Conservation (phyloP, 2,797 vertebrate genomes). For the Bradypodion pumilum region DNA sequence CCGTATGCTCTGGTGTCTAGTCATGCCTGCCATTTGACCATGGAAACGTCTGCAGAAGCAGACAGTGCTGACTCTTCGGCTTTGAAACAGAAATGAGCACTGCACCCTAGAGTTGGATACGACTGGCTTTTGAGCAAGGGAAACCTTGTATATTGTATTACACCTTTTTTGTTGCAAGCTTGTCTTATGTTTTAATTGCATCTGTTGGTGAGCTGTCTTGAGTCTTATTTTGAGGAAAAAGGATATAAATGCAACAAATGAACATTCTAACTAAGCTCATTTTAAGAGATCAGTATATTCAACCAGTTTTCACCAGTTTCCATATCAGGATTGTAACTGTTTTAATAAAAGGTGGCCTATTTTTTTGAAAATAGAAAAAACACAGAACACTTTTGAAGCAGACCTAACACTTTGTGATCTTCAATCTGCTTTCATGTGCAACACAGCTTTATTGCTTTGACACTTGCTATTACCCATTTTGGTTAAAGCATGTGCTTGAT, state of each 20-base stretch:
- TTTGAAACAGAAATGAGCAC: too few relatives aligned
- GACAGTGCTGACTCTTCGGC: too few relatives aligned
- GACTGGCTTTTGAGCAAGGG: too few relatives aligned
- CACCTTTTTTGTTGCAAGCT: too few relatives aligned
- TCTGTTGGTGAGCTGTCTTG: background rate
- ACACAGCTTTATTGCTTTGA: background rate
- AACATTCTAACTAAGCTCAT: background rate
- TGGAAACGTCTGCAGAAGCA: too few relatives aligned
- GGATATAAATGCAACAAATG: background rate
- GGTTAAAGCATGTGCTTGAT: constrained; percentile 10
- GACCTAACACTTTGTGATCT: background rate
- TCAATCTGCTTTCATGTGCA: background rate
- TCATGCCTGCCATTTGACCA: too few relatives aligned
- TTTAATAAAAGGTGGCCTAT: background rate
- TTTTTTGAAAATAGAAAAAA: background rate
- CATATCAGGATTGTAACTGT: background rate
- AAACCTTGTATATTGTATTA: too few relatives aligned
- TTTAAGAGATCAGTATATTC: background rate
- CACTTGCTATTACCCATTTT: background rate
- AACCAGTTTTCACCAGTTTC: background rate
- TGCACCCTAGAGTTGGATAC: too few relatives aligned
- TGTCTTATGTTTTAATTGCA: background rate
- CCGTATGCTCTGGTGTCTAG: too few relatives aligned
- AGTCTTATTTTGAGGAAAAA: background rate
- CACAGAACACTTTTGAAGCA: background rate